Conservation (phyloP, 2,888 invertebrate species). For the Tipula lateralis region DNA sequence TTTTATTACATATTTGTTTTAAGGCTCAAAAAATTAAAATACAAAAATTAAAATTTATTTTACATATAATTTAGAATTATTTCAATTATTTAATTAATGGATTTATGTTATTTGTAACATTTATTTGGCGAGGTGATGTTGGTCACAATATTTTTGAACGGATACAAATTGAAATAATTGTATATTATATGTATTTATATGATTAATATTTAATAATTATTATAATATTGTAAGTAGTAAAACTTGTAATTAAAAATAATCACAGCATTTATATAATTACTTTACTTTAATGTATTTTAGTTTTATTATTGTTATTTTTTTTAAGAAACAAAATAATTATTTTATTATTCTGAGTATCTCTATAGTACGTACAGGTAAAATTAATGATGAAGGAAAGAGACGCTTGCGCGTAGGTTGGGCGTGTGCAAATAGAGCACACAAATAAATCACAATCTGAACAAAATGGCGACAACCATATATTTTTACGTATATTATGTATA, state of each 20-base stretch:
- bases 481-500: background rate
- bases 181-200: background rate
- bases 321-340: background rate
- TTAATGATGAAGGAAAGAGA: background rate
- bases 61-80: background rate
- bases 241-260: slow-evolving; percentile 24
- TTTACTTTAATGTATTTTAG: background rate
- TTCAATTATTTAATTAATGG: background rate
- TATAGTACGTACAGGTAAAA: background rate
- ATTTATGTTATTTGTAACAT: background rate
- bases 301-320: background rate
- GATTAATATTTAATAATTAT: background rate
- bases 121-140: background rate
- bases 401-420: background rate
- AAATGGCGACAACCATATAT: background rate
- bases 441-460: background rate
- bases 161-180: background rate
- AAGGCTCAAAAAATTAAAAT: slow-evolving; percentile 1
- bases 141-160: background rate
- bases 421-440: background rate
- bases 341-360: background rate
- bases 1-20: background rate
- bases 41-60: background rate
- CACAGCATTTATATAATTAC: slow-evolving; percentile 24
- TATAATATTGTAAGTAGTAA: background rate